Conservation (phyloP, 2,113 vertebrate species). For the Hippocampus barbouri region DNA sequence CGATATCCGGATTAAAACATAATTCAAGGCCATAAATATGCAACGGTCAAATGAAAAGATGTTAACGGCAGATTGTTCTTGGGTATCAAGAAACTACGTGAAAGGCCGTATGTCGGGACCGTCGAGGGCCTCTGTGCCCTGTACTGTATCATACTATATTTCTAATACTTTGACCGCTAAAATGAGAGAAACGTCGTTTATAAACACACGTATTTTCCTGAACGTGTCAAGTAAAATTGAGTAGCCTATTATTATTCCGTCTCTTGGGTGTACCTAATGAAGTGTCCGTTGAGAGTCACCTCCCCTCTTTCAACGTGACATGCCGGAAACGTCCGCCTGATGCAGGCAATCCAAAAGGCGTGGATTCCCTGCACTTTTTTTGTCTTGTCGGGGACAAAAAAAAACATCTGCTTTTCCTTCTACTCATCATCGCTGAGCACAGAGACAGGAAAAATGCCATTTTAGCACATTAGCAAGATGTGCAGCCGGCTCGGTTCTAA, state of each 20-base stretch:
- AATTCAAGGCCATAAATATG: too few relatives aligned
- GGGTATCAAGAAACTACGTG: too few relatives aligned
- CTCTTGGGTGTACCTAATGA: background rate
- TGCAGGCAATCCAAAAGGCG: conserved; percentile 56
- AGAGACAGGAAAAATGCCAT: conserved; percentile 10
- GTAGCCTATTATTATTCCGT: too few relatives aligned
- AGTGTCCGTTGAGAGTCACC: conserved; percentile 9
- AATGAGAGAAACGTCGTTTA: background rate
- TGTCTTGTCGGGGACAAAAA: conserved; percentile 24
- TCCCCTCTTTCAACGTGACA: conserved; percentile 11
- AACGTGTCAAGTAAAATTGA: too few relatives aligned
- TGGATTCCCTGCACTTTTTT: conserved; percentile 50
- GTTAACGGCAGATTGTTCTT: too few relatives aligned
- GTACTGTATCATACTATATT: too few relatives aligned
- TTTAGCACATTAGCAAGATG: conserved; percentile 33
- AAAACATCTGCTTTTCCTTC: conserved; percentile 24
- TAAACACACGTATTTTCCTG: background rate
- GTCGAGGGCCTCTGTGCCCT: too few relatives aligned
- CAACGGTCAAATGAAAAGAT: too few relatives aligned
- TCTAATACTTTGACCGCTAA: too few relatives aligned
- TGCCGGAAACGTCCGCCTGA: conserved; percentile 47
- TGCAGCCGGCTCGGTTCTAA: conserved; percentile 35
- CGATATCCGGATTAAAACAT: too few relatives aligned
- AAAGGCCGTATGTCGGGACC: too few relatives aligned
- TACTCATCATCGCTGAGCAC: conserved; percentile 19